A percentile compares a stretch with the other conserved stretches of the same genome.
Conservation (phyloP, 1,140 invertebrate genomes). For the Harlomillsia oculata region DNA sequence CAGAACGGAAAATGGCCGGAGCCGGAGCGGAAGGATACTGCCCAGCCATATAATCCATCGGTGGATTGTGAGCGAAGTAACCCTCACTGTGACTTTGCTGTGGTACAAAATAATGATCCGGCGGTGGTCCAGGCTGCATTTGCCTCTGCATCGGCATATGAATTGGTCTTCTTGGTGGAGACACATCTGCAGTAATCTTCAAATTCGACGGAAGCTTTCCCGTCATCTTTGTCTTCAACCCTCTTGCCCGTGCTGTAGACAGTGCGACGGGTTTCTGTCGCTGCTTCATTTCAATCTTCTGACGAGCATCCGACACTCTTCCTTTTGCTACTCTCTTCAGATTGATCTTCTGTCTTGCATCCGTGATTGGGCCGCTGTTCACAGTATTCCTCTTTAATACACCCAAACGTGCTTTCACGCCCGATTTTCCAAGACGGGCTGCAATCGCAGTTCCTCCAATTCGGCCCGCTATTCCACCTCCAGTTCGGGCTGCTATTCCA, state of each 20-base stretch:
- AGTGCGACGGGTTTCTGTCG: too few species aligned
- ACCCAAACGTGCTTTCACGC: neutral
- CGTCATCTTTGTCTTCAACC: too few species aligned
- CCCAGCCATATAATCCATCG: neutral
- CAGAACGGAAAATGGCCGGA: conserved; percentile 6
- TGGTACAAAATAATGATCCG: neutral
- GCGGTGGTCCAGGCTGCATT: too few species aligned
- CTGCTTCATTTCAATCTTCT: conserved; percentile 24
- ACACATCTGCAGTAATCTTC: conserved; percentile 18
- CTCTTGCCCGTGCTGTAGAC: too few species aligned
- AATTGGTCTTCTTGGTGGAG: neutral
- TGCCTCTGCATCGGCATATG: neutral
- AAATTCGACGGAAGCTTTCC: too few species aligned
- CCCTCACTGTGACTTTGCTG: neutral
- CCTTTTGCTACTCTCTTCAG: conserved; percentile 23
- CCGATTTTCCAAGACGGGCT: neutral
- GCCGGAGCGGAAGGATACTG: too few species aligned
- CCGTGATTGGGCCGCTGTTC: conserved; percentile 13
- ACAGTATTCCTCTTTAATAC: neutral
- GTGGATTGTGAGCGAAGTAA: conserved; percentile 1
- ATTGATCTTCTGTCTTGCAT: conserved; percentile 29
- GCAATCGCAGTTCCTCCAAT: neutral
- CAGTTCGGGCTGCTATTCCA: neutral
- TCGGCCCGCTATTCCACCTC: neutral
- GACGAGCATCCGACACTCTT: conserved; percentile 18